Evolutionary conservation across 2,888 invertebrate genomes (phyloP).

Genomic region (Megastigmus dorsalis): DNA sequence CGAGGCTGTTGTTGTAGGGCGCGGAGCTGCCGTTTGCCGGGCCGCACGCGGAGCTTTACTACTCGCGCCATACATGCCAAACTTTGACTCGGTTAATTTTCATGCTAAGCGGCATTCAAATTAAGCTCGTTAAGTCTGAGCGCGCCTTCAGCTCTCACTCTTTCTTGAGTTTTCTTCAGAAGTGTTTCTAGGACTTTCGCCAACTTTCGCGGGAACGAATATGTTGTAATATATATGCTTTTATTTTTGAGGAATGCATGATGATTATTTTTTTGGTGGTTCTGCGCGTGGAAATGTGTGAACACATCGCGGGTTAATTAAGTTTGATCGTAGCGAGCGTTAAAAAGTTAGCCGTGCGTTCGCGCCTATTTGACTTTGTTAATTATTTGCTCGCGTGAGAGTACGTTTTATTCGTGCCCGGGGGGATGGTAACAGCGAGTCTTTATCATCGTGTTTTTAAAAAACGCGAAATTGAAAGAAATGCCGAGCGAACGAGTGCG

Average conservation of each 20-base stretch:
- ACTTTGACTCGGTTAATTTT: constrained; percentile 38
- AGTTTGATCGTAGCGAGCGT: constrained; percentile 19
- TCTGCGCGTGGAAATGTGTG: too few species aligned
- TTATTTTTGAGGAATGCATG: too few species aligned
- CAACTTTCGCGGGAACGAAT: constrained; percentile 25
- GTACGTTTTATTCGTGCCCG: too few species aligned
- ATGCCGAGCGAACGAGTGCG: too few species aligned
- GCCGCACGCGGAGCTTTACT: constrained; percentile 41
- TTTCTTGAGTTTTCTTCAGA: too few species aligned
- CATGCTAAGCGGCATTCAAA: constrained; percentile 40
- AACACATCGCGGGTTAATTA: constrained; percentile 13
- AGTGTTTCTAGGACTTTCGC: too few species aligned
- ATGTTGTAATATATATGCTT: neutral
- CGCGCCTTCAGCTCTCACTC: neutral
- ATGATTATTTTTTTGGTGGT: too few species aligned
- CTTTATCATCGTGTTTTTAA: too few species aligned
- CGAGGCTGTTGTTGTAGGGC: too few species aligned
- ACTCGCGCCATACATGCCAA: constrained; percentile 17
- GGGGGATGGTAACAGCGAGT: too few species aligned
- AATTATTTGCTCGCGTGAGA: too few species aligned
- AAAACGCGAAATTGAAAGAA: too few species aligned
- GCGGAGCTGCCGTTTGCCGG: neutral
- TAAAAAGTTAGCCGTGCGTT: neutral
- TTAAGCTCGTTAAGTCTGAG: constrained; percentile 42
- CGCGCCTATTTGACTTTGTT: neutral